Evolutionary conservation across 2,113 vertebrate species (phyloP).

Genomic region (Pedetes capensis): DNA sequence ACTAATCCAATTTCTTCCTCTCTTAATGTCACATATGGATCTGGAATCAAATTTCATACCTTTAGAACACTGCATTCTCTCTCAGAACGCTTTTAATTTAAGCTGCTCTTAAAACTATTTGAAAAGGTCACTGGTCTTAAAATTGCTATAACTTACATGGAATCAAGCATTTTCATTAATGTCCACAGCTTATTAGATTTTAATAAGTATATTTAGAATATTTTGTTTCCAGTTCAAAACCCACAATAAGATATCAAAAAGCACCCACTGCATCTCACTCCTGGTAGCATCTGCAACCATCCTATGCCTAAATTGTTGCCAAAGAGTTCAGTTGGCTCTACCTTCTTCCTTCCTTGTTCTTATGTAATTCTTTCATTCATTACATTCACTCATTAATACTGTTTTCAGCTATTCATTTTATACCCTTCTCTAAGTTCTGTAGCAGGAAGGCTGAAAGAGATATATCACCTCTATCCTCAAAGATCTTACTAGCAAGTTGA

Average conservation of each 20-base stretch:
- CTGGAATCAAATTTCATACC: background rate
- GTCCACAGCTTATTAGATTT: slow-evolving; percentile 29
- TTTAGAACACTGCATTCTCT: slow-evolving; percentile 31
- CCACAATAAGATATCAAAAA: background rate
- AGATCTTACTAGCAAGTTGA: background rate
- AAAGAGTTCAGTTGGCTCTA: background rate
- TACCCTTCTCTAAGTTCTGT: background rate
- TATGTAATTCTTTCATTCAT: background rate
- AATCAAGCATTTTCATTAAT: slow-evolving; percentile 58
- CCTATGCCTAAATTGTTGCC: background rate
- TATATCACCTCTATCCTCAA: background rate
- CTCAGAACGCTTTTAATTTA: slow-evolving; percentile 59
- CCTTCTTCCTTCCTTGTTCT: background rate
- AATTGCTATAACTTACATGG: slow-evolving; percentile 53
- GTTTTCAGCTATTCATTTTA: background rate
- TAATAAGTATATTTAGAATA: background rate
- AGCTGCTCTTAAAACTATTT: slow-evolving; percentile 59
- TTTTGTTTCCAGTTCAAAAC: background rate
- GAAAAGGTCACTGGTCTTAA: slow-evolving; percentile 61
- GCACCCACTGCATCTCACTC: too few relatives aligned
- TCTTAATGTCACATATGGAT: slow-evolving; percentile 23
- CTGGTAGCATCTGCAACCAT: background rate
- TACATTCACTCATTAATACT: background rate
- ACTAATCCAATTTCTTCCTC: background rate
- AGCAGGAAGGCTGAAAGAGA: background rate